A percentile compares a stretch with the other conserved stretches of the same genome.
phyloP scores from a whole-genome alignment of 2,797 vertebrate genomes.

The Morus bassanus region DNA sequence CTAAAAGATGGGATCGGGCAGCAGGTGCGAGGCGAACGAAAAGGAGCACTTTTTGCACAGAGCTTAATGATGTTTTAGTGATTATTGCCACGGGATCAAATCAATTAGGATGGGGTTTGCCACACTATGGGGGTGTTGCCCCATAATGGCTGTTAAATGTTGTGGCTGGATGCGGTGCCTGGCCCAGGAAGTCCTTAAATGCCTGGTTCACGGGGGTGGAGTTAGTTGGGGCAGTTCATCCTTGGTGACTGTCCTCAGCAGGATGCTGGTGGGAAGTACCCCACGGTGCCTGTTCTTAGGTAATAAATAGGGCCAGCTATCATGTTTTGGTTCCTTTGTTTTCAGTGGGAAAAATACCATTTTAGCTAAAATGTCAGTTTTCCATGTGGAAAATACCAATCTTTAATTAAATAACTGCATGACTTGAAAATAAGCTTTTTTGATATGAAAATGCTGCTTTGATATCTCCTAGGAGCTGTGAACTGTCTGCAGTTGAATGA shows the following conservation, averaged over 20 bases:
- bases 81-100: background rate
- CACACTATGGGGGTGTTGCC: rapidly evolving
- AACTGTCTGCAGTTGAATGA: background rate
- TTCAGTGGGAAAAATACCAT: background rate
- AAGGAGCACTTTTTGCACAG: rapidly evolving
- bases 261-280: background rate
- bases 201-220: background rate
- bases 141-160: background rate
- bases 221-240: background rate
- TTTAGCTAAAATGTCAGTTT: background rate
- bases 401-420: background rate
- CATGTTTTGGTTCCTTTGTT: background rate
- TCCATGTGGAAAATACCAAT: background rate
- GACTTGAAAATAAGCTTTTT: background rate
- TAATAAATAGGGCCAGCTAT: background rate
- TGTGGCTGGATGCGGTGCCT: background rate
- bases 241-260: background rate
- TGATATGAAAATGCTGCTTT: background rate
- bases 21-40: rapidly evolving
- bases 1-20: background rate
- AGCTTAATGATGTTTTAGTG: background rate
- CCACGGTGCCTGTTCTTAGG: background rate
- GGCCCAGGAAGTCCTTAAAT: background rate
- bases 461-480: background rate
- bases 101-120: background rate